Evolutionary conservation across 2,888 invertebrate species (phyloP).

Genomic region (Trachelus tabidus): DNA sequence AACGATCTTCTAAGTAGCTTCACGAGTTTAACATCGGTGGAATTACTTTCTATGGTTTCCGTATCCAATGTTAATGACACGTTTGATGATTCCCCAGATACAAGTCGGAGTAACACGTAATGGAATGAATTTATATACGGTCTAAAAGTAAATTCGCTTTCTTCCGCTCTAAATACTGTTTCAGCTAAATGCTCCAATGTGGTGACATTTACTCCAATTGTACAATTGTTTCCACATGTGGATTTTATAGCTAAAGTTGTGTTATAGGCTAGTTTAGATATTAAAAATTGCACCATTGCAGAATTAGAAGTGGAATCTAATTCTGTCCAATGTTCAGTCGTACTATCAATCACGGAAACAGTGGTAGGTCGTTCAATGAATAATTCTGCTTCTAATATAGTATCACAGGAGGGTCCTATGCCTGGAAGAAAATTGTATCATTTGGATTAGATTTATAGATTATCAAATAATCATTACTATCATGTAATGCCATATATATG

Average conservation of each 20-base stretch:
- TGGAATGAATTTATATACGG: conserved; percentile 50
- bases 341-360: conserved; percentile 37
- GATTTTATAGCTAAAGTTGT: conserved; percentile 43
- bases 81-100: conserved; percentile 44
- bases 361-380: conserved; percentile 68
- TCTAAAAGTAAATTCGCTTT: conserved; percentile 42
- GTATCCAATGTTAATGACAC: conserved; percentile 33
- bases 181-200: conserved; percentile 39
- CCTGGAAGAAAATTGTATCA: conserved; percentile 68
- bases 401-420: conserved; percentile 75
- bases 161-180: conserved; percentile 40
- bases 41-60: conserved; percentile 1
- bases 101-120: conserved; percentile 47
- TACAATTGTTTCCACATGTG: conserved; percentile 52
- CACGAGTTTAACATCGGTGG: conserved; percentile 56
- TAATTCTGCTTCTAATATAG: conserved; percentile 74
- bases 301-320: conserved; percentile 43
- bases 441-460: background rate
- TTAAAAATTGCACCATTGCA: conserved; percentile 47
- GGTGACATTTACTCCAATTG: conserved; percentile 46
- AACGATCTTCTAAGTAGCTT: conserved; percentile 72
- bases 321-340: conserved; percentile 28
- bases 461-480: background rate
- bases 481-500: background rate
- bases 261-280: conserved; percentile 41